Evolutionary conservation across 2,797 vertebrate genomes (phyloP).

Genomic region (Rhynchonycteris naso): DNA sequence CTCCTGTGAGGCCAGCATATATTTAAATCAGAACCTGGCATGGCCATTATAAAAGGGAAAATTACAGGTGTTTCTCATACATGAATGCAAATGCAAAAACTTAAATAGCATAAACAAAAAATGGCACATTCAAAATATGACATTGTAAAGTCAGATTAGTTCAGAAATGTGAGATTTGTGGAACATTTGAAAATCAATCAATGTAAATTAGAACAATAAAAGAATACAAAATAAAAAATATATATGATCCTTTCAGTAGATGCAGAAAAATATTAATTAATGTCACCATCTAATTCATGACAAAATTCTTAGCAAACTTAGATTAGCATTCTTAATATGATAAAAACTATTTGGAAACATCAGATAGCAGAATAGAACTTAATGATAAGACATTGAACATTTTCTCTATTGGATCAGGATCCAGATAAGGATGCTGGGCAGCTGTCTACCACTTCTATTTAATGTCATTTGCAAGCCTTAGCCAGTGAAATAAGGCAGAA

Average conservation of each 20-base stretch:
- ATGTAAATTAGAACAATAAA: background rate
- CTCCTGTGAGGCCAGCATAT: background rate
- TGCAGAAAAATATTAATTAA: background rate
- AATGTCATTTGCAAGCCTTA: background rate
- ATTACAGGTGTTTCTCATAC: background rate
- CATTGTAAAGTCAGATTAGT: background rate
- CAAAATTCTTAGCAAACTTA: background rate
- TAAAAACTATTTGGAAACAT: background rate
- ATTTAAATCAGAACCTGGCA: background rate
- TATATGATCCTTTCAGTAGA: background rate
- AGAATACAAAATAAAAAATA: background rate
- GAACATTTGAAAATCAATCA: slow-evolving; percentile 8
- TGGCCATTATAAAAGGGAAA: background rate
- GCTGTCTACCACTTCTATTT: background rate
- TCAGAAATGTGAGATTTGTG: background rate
- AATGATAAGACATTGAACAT: background rate
- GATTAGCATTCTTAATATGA: background rate
- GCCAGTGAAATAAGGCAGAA: background rate
- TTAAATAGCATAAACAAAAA: background rate
- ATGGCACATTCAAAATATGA: background rate
- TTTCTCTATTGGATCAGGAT: slow-evolving; percentile 31
- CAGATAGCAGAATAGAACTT: background rate
- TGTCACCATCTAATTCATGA: background rate
- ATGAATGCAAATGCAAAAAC: background rate
- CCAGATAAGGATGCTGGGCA: background rate